Conservation (phyloP, 1,140 invertebrate genomes). For the Bombus haemorrhoidalis region DNA sequence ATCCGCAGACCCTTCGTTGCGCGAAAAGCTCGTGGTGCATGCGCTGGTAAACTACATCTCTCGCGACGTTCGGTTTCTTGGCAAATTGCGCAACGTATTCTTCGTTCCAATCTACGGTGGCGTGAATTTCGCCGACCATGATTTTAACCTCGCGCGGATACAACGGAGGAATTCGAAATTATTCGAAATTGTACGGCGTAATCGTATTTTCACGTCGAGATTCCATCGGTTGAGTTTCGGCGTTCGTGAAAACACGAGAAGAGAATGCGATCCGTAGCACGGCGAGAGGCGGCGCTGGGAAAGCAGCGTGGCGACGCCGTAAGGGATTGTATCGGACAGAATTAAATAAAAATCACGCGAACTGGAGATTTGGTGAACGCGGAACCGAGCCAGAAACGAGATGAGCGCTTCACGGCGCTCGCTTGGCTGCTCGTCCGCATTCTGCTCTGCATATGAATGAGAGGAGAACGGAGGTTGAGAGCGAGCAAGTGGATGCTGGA, state of each 20-base stretch:
- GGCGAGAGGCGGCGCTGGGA: too few relatives aligned
- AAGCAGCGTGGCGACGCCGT: too few relatives aligned
- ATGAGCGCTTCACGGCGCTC: conserved; percentile 49
- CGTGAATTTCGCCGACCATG: not conserved
- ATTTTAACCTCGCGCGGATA: not conserved
- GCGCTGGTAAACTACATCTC: not conserved
- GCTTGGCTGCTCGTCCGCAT: conserved; percentile 44
- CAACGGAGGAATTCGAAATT: not conserved
- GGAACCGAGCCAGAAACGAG: conserved; percentile 59
- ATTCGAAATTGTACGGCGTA: not conserved
- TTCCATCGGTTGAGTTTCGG: not conserved
- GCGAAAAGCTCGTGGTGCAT: too few relatives aligned
- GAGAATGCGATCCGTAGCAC: not conserved
- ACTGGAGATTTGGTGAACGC: conserved; percentile 67
- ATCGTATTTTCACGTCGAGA: too few relatives aligned
- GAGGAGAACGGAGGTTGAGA: conserved; percentile 6
- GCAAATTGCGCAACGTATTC: not conserved
- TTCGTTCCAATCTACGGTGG: not conserved
- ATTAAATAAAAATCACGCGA: conserved; percentile 77
- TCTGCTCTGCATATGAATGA: conserved; percentile 75
- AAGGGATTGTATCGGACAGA: conserved; percentile 21
- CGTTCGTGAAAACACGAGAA: too few relatives aligned
- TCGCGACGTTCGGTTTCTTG: not conserved
- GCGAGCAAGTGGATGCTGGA: not conserved
- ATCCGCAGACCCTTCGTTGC: not conserved